A percentile compares a stretch with the other conserved stretches of the same genome.
Conservation (phyloP, 2,888 invertebrate genomes). For the Apotomis betuletana region DNA sequence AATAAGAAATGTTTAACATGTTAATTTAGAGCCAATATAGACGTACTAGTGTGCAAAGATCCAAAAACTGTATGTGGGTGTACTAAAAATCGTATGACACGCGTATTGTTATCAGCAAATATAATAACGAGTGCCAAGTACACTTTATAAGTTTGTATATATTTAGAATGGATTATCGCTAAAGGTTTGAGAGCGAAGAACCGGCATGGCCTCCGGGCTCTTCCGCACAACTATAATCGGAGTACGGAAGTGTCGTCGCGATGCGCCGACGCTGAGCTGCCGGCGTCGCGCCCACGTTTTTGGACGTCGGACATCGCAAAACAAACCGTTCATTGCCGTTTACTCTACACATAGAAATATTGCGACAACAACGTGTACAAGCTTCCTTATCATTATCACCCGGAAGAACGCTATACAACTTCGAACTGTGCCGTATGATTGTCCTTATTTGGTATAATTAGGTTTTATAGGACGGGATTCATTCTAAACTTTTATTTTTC, state of each 20-base stretch:
- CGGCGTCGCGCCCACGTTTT: conserved; percentile 50
- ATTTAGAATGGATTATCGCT: conserved; percentile 47
- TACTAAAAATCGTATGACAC: too few relatives aligned
- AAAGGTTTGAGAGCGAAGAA: conserved; percentile 57
- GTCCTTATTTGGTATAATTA: conserved; percentile 1
- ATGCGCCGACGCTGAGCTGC: conserved; percentile 53
- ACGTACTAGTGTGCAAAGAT: not conserved
- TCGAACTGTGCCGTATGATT: conserved; percentile 16
- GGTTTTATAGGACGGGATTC: not conserved
- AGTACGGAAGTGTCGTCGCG: conserved; percentile 66
- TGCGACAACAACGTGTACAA: conserved; percentile 55
- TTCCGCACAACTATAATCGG: conserved; percentile 78
- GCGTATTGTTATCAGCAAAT: too few relatives aligned
- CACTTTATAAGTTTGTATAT: not conserved
- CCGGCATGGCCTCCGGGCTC: conserved; percentile 66
- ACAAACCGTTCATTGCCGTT: conserved; percentile 41
- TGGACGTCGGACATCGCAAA: conserved; percentile 49
- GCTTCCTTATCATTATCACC: conserved; percentile 74
- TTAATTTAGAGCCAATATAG: conserved; percentile 5
- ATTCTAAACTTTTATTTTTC: not conserved
- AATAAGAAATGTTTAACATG: conserved; percentile 6
- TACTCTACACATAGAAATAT: conserved; percentile 50
- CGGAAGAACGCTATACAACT: conserved; percentile 56
- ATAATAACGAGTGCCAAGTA: too few relatives aligned
- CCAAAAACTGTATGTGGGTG: not conserved